These are phyloP conservation scores for Alethe castanea DNA, from an alignment of 2,113 vertebrate genomes.

Conservation along the genomic window DNA sequence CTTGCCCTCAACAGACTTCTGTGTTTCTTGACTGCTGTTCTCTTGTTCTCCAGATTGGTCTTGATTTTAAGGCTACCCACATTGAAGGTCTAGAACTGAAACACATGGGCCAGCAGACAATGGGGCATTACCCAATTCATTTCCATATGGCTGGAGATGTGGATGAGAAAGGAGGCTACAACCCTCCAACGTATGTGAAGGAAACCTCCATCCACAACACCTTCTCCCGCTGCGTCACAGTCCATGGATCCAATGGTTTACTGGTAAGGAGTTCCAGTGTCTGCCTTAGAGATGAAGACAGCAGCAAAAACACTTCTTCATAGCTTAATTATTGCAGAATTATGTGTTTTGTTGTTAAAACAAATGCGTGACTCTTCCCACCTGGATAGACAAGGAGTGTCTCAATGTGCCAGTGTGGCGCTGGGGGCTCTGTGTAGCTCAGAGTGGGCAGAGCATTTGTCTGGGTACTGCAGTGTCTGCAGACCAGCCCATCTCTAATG, in stretches of 20 bases:
- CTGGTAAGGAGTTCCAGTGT: slow-evolving; percentile 79
- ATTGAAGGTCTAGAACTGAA: slow-evolving; percentile 88
- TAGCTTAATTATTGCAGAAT: neutral
- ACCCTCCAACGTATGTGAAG: slow-evolving; percentile 84
- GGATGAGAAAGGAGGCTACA: slow-evolving; percentile 87
- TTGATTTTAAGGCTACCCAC: slow-evolving; percentile 84
- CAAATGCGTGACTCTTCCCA: neutral
- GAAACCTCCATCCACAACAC: slow-evolving; percentile 90
- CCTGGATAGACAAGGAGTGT: neutral
- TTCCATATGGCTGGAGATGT: slow-evolving; percentile 95
- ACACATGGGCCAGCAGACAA: slow-evolving; percentile 94
- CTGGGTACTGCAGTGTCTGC: neutral
- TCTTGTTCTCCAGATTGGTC: slow-evolving; percentile 79
- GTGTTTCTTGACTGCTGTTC: neutral
- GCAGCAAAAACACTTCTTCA: neutral
- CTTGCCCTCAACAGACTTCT: neutral
- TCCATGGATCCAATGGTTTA: slow-evolving; percentile 93
- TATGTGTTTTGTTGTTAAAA: neutral
- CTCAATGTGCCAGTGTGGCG: neutral
- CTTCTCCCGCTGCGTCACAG: slow-evolving; percentile 92
- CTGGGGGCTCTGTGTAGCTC: neutral
- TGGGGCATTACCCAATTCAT: slow-evolving; percentile 96
- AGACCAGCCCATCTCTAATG: slow-evolving; percentile 16
- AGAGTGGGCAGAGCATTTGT: neutral
- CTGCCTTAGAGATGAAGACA: neutral